Evolutionary conservation across 2,888 invertebrate genomes (phyloP).

Genomic region (Cyaniris semiargus): DNA sequence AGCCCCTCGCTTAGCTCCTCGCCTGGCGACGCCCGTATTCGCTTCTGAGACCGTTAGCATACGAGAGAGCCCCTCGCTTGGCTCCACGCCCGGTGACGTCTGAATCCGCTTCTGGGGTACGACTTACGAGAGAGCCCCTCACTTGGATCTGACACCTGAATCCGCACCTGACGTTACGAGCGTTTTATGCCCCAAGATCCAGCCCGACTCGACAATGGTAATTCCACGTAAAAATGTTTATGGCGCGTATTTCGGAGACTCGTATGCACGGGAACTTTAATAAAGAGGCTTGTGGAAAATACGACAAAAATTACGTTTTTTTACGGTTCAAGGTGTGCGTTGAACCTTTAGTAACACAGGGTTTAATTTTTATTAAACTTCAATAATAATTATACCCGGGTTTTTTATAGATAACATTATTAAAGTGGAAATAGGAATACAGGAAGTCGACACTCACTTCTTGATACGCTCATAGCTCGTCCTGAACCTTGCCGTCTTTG

Average conservation of each 20-base stretch:
- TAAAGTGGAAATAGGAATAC: too few species aligned
- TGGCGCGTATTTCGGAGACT: background rate
- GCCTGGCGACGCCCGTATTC: too few species aligned
- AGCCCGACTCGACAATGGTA: background rate
- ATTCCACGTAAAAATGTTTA: constrained; percentile 13
- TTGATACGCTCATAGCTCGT: too few species aligned
- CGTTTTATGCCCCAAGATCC: background rate
- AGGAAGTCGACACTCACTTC: too few species aligned
- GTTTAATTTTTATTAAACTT: too few species aligned
- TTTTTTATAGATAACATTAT: too few species aligned
- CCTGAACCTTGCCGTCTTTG: too few species aligned
- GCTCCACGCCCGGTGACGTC: background rate
- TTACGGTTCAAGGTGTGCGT: background rate
- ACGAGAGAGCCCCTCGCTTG: background rate
- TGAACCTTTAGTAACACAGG: background rate
- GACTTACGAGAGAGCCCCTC: too few species aligned
- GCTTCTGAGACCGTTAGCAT: background rate
- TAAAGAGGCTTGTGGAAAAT: constrained; percentile 6
- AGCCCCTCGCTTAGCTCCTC: background rate
- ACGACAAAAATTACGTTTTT: background rate
- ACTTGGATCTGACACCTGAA: background rate
- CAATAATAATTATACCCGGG: too few species aligned
- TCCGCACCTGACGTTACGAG: background rate
- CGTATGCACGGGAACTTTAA: background rate
- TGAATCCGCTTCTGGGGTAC: background rate